phyloP scores from a whole-genome alignment of 2,888 invertebrate genomes.

The Atethmia centrago region DNA sequence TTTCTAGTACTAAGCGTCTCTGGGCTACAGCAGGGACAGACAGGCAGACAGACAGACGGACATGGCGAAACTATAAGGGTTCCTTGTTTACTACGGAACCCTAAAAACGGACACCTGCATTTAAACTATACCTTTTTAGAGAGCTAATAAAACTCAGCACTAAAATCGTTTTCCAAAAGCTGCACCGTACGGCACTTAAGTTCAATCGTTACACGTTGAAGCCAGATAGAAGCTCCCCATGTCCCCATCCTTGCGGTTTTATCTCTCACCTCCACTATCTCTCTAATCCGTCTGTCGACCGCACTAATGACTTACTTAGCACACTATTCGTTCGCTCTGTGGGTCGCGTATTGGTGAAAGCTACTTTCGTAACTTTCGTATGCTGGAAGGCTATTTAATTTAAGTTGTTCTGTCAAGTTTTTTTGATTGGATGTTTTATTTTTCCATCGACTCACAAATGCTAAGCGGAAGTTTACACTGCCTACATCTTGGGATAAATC shows the following conservation, averaged over 20 bases:
- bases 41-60: no score
- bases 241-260: slow-evolving; percentile 30
- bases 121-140: neutral
- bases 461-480: no score
- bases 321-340: slow-evolving; percentile 50
- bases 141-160: neutral
- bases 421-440: no score
- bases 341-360: slow-evolving; percentile 30
- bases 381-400: neutral
- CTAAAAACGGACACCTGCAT: neutral
- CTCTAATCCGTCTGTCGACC: slow-evolving; percentile 50
- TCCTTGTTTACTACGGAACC: no score
- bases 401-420: no score
- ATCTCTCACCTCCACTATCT: slow-evolving; percentile 36
- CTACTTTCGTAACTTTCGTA: neutral
- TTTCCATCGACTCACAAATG: no score
- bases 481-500: no score
- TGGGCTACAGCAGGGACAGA: no score
- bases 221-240: neutral
- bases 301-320: slow-evolving; percentile 62
- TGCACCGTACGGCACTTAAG: neutral
- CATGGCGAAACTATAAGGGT: no score
- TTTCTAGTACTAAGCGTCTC: no score
- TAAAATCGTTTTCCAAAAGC: neutral
- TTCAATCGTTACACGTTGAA: slow-evolving; percentile 1